Evolutionary conservation across 2,888 invertebrate genomes (phyloP).

Genomic region (Lucinisca nassula): DNA sequence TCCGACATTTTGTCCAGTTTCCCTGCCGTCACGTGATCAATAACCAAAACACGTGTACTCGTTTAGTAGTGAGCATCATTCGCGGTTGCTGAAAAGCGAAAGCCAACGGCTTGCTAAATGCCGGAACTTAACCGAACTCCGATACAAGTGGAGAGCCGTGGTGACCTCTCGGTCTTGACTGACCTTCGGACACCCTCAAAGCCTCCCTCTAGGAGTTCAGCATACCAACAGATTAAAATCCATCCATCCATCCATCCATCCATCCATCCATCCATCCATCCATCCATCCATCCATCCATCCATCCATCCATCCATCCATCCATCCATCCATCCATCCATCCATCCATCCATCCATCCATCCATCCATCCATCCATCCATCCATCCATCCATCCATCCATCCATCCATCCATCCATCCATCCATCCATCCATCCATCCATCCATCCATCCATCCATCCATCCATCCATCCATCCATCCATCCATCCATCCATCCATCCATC

Average conservation of each 20-base stretch:
- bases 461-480: neutral
- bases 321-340: neutral
- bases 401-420: neutral
- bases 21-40: slow-evolving; percentile 76
- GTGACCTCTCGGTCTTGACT: no score
- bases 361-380: neutral
- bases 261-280: neutral
- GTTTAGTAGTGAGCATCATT: neutral
- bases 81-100: no score
- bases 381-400: neutral
- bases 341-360: neutral
- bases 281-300: slow-evolving; percentile 2
- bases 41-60: neutral
- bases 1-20: slow-evolving; percentile 82
- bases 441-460: neutral
- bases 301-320: slow-evolving; percentile 3
- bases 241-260: slow-evolving; percentile 7
- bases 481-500: neutral
- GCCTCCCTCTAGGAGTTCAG: no score
- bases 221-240: no score
- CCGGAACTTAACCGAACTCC: no score
- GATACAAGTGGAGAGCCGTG: no score
- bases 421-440: neutral
- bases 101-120: no score
- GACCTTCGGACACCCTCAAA: no score